A percentile compares a stretch with the other conserved stretches of the same genome.
These are phyloP conservation scores for Hesperophylax magnus DNA, from an alignment of 1,140 invertebrate genomes.

Conservation along the genomic window DNA sequence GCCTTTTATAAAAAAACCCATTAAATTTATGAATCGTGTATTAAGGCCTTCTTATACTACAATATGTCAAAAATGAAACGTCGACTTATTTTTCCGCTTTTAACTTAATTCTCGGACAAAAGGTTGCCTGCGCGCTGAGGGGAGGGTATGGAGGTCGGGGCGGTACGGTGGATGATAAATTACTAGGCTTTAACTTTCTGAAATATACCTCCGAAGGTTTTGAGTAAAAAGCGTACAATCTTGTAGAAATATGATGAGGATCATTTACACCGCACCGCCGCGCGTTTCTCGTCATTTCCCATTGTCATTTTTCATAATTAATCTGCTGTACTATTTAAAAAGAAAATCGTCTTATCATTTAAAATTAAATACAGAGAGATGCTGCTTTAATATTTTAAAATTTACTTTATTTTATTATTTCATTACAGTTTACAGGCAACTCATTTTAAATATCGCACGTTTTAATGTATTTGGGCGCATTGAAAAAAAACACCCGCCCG, in stretches of 20 bases:
- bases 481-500: no score
- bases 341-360: no score
- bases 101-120: conserved; percentile 56
- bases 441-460: no score
- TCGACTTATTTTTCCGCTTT: conserved; percentile 56
- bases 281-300: no score
- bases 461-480: no score
- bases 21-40: conserved; percentile 55
- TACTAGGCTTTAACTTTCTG: conserved; percentile 55
- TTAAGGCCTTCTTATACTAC: conserved; percentile 50
- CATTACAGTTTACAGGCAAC: no score
- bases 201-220: conserved; percentile 46
- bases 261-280: conserved; percentile 28
- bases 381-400: conserved; percentile 23
- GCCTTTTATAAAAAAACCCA: conserved; percentile 42
- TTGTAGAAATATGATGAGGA: conserved; percentile 20
- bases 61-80: conserved; percentile 57
- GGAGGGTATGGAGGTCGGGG: no score
- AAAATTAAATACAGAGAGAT: conserved; percentile 12
- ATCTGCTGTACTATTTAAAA: no score
- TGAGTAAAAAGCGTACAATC: conserved; percentile 6
- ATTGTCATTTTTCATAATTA: no score
- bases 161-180: conserved; percentile 52
- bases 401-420: no score
- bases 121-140: conserved; percentile 32